Percentiles rank a stretch among this genome's conserved stretches.
Conservation (phyloP, 2,888 invertebrate species). For the Lepidocyrtinus sp. region DNA sequence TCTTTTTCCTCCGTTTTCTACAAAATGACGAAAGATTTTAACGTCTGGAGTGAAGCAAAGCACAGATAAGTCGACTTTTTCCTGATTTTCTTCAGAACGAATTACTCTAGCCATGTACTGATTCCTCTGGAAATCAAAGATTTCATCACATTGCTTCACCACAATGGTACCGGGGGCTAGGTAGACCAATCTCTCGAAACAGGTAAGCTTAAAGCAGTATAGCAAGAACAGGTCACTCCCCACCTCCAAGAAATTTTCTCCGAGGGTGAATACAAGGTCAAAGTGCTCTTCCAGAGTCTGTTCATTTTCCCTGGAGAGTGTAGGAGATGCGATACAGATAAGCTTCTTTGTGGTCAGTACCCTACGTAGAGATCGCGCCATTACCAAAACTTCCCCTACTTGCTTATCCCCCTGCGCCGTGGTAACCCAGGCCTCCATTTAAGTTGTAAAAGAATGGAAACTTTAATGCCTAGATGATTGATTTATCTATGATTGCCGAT, state of each 20-base stretch:
- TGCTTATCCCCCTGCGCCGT: conserved; percentile 20
- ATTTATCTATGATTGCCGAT: too few species aligned
- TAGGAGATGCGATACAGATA: not conserved
- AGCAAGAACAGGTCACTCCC: conserved; percentile 34
- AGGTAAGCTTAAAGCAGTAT: conserved; percentile 44
- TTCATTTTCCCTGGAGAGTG: not conserved
- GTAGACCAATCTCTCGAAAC: conserved; percentile 47
- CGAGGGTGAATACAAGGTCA: too few species aligned
- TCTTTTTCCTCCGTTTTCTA: conserved; percentile 20
- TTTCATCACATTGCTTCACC: conserved; percentile 45
- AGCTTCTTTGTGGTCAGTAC: conserved; percentile 16
- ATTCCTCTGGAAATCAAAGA: too few species aligned
- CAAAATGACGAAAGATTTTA: conserved; percentile 26
- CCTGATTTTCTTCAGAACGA: not conserved
- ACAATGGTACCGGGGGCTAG: conserved; percentile 40
- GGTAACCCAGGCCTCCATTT: conserved; percentile 45
- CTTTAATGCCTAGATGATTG: too few species aligned
- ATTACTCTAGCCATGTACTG: not conserved
- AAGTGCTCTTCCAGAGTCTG: not conserved
- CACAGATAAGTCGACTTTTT: conserved; percentile 34
- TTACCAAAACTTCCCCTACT: conserved; percentile 10
- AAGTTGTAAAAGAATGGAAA: too few species aligned
- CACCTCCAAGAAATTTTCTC: too few species aligned
- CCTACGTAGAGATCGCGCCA: conserved; percentile 23
- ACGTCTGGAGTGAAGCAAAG: conserved; percentile 36